Evolutionary conservation across 2,797 vertebrate genomes (phyloP), one percentile per base, ranked within the genome.

Genomic region (Emys orbicularis): DNA sequence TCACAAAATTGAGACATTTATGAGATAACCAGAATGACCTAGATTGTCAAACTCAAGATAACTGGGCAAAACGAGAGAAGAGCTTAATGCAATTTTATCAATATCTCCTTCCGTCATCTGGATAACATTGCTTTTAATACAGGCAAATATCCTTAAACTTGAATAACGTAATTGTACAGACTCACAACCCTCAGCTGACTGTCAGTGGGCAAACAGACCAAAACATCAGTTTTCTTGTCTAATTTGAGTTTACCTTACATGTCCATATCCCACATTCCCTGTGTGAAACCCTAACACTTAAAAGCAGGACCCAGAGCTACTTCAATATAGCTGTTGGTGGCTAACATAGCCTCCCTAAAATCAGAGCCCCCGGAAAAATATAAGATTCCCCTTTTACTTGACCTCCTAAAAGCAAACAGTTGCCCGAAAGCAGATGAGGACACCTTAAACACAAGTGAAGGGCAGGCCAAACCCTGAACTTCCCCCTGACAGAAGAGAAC

Each of bases 401-500:
- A 65, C 16, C 61, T 65, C 34, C n/a, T 65, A 19, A 65, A 65
- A 65, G 61, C 61, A 65, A 65, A 37, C 61, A 5, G 34, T n/a
- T 11, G 34, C 34, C 18, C 10, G 34, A n/a, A 65, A 59, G 12
- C 57, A 31, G 61, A n/a, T 8, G 61, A 65, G 61, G 61, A 65
- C 34, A 65, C 34, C 59, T 65, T 65, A 65, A 65, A n/a, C 61
- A 65, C 18, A 65, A n/a, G 16, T 65, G 34, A 65, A 50, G 3
- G 34, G 15, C 0, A 0, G 18, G 25, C 65, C 13, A 49, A 44
- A 6, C 37, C 57, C 25, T 12, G 8, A 56, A 56, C 10, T 44
- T 52, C n/a, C 9, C 12, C 44, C 44, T 21, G 1, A 16, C 68
- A 6, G 4, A 15, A 12, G 1, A 21, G 31, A 19, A 85, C 0